Conservation (phyloP, 2,797 vertebrate genomes). For the Acanthornis magna region DNA sequence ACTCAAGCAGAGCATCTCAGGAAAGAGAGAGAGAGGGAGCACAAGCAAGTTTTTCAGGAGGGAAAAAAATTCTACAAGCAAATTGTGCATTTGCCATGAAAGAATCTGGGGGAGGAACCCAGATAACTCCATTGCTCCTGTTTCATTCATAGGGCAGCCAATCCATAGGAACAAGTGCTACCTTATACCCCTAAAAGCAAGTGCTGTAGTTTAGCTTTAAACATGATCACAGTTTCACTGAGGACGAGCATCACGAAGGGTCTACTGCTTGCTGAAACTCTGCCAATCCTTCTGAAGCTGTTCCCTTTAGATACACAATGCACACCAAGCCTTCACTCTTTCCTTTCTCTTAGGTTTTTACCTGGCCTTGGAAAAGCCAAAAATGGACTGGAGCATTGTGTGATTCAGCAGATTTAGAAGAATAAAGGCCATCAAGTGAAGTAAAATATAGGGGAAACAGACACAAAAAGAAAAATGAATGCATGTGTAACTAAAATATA, state of each 20-base stretch:
- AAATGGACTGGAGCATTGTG: not conserved
- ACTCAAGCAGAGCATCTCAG: not conserved
- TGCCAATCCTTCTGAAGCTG: not conserved
- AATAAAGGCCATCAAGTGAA: not conserved
- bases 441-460: not conserved
- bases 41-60: not conserved
- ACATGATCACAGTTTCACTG: not conserved
- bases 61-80: not conserved
- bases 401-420: conserved; percentile 9
- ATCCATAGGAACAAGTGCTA: not conserved
- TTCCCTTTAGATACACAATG: not conserved
- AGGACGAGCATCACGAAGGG: not conserved
- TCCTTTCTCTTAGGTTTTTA: not conserved
- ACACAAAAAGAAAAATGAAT: not conserved
- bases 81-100: not conserved
- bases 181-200: not conserved
- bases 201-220: not conserved
- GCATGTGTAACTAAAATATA: not conserved
- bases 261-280: not conserved
- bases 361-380: not conserved
- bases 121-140: not conserved
- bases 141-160: not conserved
- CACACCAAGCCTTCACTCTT: not conserved
- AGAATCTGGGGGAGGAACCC: not conserved
- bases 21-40: not conserved